Evolutionary conservation across 2,113 vertebrate genomes (phyloP).

Genomic region (Gavialis gangeticus): DNA sequence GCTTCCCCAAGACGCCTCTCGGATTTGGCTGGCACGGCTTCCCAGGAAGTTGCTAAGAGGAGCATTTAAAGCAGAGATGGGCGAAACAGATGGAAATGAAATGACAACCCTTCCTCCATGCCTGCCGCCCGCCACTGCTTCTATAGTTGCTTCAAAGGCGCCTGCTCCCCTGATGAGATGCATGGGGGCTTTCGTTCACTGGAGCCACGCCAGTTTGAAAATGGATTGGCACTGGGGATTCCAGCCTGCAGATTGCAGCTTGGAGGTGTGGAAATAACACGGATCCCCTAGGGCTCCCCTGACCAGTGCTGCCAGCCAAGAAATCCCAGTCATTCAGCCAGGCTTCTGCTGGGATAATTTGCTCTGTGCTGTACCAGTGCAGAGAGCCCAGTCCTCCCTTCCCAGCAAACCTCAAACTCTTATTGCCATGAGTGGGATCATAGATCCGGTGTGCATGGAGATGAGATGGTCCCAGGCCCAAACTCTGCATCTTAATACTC

Average conservation of each 20-base stretch:
- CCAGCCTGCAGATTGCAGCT: not conserved
- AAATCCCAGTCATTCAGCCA: not conserved
- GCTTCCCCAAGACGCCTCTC: not conserved
- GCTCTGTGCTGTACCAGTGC: not conserved
- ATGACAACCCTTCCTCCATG: not conserved
- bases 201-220: not conserved
- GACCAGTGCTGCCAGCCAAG: not conserved
- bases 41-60: not conserved
- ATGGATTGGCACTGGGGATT: not conserved
- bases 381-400: not conserved
- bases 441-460: not conserved
- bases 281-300: not conserved
- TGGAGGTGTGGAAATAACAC: not conserved
- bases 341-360: not conserved
- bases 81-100: slow-evolving; percentile 22
- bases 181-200: not conserved
- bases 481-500: not conserved
- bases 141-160: not conserved
- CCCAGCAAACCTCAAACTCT: not conserved
- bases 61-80: not conserved
- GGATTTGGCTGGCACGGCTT: slow-evolving; percentile 3
- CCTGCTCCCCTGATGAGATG: not conserved
- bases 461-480: not conserved
- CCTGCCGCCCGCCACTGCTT: not conserved
- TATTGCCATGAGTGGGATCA: not conserved